Conservation (phyloP, 2,113 vertebrate species). For the Tyto alba region DNA sequence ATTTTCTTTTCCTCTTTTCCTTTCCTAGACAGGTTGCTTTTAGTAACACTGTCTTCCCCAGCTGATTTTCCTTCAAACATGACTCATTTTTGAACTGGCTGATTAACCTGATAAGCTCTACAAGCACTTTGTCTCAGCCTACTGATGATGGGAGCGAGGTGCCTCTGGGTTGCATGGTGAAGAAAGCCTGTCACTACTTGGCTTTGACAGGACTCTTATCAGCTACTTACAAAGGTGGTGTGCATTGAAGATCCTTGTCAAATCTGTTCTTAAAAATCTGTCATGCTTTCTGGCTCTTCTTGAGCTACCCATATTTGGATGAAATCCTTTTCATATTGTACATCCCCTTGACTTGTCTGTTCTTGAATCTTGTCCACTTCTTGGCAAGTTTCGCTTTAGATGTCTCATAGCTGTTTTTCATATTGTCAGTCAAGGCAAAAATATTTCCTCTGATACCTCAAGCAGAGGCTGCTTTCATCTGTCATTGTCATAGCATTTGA, state of each 20-base stretch:
- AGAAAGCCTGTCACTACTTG: slow-evolving; percentile 18
- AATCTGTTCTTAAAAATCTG: slow-evolving; percentile 14
- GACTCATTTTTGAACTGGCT: neutral
- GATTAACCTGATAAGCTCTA: neutral
- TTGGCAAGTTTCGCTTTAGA: slow-evolving; percentile 30
- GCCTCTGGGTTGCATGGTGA: neutral
- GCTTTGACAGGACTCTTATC: slow-evolving; percentile 11
- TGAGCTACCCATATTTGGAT: neutral
- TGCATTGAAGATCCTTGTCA: slow-evolving; percentile 35
- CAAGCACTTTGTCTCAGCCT: neutral
- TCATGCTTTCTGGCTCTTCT: neutral
- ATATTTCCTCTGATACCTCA: neutral
- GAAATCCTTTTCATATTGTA: neutral
- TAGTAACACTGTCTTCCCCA: neutral
- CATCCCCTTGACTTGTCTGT: neutral
- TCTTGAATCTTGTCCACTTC: slow-evolving; percentile 33
- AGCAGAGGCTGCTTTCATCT: neutral
- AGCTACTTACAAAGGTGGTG: neutral
- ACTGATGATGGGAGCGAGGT: neutral
- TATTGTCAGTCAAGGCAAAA: neutral
- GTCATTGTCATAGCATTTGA: slow-evolving; percentile 2
- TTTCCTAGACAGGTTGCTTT: neutral
- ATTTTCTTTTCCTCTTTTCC: neutral
- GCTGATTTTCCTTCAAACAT: neutral
- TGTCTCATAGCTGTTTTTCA: neutral